Evolutionary conservation across 2,113 vertebrate genomes (phyloP).

Genomic region (Urocolius indicus): DNA sequence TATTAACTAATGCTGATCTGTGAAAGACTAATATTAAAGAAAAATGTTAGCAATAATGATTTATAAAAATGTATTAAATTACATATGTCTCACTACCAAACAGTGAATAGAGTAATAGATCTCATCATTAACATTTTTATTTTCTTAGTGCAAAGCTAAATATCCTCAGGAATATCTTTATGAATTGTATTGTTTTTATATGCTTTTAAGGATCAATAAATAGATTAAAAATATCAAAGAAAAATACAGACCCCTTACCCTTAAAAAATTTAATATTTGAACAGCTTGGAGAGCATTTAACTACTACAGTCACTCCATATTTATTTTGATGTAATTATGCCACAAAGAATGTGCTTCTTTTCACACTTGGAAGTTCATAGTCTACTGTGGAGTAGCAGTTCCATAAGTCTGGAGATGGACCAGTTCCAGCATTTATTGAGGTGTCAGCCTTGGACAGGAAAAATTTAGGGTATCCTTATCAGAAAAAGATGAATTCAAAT

Average conservation of each 20-base stretch:
- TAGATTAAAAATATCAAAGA: neutral
- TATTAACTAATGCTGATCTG: neutral
- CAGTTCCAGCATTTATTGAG: neutral
- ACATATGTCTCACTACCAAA: neutral
- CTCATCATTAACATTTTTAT: neutral
- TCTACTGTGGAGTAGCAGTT: neutral
- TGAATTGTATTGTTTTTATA: neutral
- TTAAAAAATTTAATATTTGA: neutral
- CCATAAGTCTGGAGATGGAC: slow-evolving; percentile 16
- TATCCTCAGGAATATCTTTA: neutral
- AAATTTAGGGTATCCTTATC: neutral
- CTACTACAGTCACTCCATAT: neutral
- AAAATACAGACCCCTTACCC: neutral
- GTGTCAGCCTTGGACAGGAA: neutral
- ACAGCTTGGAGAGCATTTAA: neutral
- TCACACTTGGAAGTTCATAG: neutral
- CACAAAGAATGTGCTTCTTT: slow-evolving; percentile 11
- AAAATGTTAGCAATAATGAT: neutral
- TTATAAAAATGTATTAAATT: neutral
- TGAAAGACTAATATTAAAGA: neutral
- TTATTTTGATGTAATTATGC: slow-evolving; percentile 22
- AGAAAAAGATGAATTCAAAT: slow-evolving; percentile 20
- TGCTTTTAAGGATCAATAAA: neutral
- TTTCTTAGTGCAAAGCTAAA: neutral
- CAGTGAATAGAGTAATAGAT: neutral